These are phyloP conservation scores for Aphrocallistes beatrix DNA, from an alignment of 37 sponge, comb jelly and placozoan genomes.

Conservation along the genomic window DNA sequence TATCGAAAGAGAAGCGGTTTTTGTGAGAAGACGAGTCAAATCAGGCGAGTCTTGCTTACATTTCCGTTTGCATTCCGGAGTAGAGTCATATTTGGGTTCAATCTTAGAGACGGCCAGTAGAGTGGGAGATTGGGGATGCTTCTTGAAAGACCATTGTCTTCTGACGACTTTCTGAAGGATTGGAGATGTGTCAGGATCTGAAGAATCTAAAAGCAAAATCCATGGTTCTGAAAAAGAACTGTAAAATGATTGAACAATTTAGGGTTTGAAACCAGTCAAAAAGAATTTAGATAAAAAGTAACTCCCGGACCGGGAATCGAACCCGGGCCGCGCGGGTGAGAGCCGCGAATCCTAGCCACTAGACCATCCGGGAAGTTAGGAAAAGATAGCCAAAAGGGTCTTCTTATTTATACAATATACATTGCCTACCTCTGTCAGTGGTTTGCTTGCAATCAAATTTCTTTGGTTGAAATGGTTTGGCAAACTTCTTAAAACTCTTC, in stretches of 20 bases:
- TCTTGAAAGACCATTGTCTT: neutral
- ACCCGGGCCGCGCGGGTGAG: slow-evolving; percentile 46
- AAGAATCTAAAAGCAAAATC: neutral
- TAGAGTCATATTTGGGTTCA: neutral
- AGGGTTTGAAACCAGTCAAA: neutral
- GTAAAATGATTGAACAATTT: neutral
- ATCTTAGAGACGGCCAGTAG: neutral
- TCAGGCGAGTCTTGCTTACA: neutral
- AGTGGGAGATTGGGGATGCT: neutral
- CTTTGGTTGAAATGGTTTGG: neutral
- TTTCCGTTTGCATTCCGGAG: slow-evolving; percentile 13
- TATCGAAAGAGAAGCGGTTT: neutral
- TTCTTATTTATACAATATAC: neutral
- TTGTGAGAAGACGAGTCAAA: neutral
- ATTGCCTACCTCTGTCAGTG: neutral
- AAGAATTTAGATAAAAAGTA: neutral
- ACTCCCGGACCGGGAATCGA: slow-evolving; percentile 41
- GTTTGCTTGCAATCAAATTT: neutral
- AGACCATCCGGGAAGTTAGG: slow-evolving; percentile 29
- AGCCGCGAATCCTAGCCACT: slow-evolving; percentile 45
- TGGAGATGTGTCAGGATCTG: neutral
- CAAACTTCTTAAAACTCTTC: neutral
- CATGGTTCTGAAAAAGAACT: neutral
- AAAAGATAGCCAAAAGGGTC: neutral
- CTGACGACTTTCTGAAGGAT: neutral